A percentile compares a stretch with the other conserved stretches of the same genome.
Conservation (phyloP, 2,797 vertebrate genomes). For the Lagodon rhomboides region DNA sequence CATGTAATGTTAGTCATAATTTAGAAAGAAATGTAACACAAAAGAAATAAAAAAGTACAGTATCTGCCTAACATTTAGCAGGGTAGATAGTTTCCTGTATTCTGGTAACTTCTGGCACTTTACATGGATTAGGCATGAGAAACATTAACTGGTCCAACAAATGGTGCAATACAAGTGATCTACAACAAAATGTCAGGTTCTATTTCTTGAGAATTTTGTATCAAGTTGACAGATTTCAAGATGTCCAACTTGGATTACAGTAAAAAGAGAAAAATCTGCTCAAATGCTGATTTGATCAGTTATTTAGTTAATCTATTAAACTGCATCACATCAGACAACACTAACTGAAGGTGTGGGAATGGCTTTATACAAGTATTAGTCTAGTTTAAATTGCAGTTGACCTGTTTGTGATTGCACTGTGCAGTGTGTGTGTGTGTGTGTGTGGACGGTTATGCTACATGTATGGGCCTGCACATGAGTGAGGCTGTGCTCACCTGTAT, state of each 20-base stretch:
- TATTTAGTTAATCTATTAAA: background rate
- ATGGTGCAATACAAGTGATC: too few relatives aligned
- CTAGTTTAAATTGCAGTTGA: background rate
- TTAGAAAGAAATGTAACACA: background rate
- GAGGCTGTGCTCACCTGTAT: constrained; percentile 89
- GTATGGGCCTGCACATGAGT: constrained; percentile 84
- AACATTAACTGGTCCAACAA: too few relatives aligned
- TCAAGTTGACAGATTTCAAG: too few relatives aligned
- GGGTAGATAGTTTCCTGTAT: too few relatives aligned
- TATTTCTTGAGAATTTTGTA: too few relatives aligned
- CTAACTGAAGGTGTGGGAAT: background rate
- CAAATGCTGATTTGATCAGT: background rate
- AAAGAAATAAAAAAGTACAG: background rate
- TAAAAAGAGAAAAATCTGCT: too few relatives aligned
- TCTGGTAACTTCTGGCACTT: too few relatives aligned
- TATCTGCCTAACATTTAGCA: background rate
- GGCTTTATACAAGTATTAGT: background rate
- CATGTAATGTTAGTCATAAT: background rate
- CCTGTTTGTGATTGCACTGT: background rate
- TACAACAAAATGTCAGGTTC: too few relatives aligned
- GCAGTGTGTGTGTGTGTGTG: background rate
- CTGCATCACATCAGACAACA: background rate
- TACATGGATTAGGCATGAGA: too few relatives aligned
- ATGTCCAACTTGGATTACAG: too few relatives aligned
- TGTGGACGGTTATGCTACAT: constrained; percentile 41